phyloP scores from a whole-genome alignment of 2,888 invertebrate species.

The Sarcophaga subvicina region DNA sequence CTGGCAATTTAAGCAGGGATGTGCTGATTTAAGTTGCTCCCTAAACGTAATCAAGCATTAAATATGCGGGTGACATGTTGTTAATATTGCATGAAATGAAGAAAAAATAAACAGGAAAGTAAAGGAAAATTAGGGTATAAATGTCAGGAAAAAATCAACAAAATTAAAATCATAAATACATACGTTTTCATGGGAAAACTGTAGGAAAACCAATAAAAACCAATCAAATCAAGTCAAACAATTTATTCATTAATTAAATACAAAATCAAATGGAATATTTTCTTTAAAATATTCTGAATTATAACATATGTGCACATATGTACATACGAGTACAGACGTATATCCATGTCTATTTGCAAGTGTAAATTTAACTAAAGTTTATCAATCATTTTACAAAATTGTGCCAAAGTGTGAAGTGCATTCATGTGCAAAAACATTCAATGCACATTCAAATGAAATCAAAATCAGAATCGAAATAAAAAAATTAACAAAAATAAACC shows the following conservation, averaged over 20 bases:
- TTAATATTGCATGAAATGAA: constrained; percentile 58
- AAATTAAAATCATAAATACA: constrained; percentile 21
- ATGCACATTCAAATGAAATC: constrained; percentile 25
- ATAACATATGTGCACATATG: not conserved
- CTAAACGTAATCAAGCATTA: constrained; percentile 59
- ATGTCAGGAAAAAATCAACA: constrained; percentile 29
- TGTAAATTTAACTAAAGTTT: constrained; percentile 23
- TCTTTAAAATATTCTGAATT: not conserved
- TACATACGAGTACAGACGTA: not conserved
- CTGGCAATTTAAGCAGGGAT: constrained; percentile 26
- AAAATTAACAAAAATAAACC: too few species aligned
- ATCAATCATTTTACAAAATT: constrained; percentile 42
- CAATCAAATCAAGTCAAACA: constrained; percentile 7
- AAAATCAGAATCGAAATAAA: too few species aligned
- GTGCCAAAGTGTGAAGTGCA: constrained; percentile 45
- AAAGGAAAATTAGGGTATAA: constrained; percentile 17
- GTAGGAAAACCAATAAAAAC: not conserved
- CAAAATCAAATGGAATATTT: not conserved
- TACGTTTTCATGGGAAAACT: constrained; percentile 18
- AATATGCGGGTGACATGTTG: constrained; percentile 67
- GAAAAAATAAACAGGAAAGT: not conserved
- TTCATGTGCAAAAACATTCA: constrained; percentile 48
- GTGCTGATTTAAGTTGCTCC: constrained; percentile 4
- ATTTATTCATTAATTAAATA: constrained; percentile 27
- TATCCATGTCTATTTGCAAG: not conserved